phyloP scores from a whole-genome alignment of 2,113 vertebrate genomes.

The Rhea americana region DNA sequence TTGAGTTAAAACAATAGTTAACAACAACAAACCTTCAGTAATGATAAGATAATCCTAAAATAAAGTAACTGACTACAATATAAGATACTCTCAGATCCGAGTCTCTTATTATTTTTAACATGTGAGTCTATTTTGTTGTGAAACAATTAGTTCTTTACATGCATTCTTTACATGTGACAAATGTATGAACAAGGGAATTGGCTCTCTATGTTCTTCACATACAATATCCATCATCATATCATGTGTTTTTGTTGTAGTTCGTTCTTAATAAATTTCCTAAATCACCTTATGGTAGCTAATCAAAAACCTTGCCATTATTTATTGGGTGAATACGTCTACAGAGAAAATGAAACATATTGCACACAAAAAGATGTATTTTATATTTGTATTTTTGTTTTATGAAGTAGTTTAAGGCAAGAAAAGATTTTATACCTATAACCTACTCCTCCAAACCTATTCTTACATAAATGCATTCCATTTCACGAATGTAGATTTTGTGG shows the following conservation, averaged over 20 bases:
- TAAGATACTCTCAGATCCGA: neutral
- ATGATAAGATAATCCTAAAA: neutral
- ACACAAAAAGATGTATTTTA: neutral
- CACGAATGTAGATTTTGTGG: neutral
- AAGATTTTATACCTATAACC: neutral
- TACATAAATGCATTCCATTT: neutral
- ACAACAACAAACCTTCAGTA: neutral
- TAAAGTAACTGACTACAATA: neutral
- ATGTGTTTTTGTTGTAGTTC: neutral
- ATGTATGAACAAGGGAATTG: neutral
- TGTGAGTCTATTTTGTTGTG: neutral
- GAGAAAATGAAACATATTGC: neutral
- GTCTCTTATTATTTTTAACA: neutral
- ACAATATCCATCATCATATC: neutral
- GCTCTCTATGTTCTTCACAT: neutral
- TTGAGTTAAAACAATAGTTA: neutral
- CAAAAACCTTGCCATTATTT: neutral
- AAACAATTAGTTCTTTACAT: neutral
- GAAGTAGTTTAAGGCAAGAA: neutral
- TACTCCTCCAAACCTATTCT: neutral
- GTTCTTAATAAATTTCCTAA: neutral
- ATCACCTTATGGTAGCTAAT: neutral
- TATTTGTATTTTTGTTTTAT: neutral
- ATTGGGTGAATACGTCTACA: neutral
- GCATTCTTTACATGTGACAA: neutral